Evolutionary conservation across 2,888 invertebrate genomes (phyloP).

Genomic region (Drosophila pseudotalamancana): DNA sequence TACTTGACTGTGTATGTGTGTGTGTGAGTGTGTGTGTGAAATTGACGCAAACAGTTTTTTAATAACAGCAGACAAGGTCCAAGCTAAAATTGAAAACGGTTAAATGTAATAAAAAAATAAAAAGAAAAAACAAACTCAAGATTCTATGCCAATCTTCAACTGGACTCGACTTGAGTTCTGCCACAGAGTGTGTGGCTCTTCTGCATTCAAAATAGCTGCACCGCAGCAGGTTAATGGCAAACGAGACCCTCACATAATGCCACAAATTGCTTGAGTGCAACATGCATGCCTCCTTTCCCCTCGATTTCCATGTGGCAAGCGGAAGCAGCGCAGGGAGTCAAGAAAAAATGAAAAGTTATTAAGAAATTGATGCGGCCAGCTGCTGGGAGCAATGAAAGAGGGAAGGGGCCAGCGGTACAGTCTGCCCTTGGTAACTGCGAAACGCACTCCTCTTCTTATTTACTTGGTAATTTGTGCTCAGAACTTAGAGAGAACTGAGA

Average conservation of each 20-base stretch:
- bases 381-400: background rate
- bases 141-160: conserved; percentile 20
- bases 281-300: background rate
- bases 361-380: conserved; percentile 68
- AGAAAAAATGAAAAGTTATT: conserved; percentile 67
- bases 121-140: conserved; percentile 8
- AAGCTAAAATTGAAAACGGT: conserved; percentile 51
- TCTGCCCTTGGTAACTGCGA: conserved; percentile 56
- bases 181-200: conserved; percentile 6
- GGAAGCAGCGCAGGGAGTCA: conserved; percentile 15
- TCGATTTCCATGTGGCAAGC: conserved; percentile 6
- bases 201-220: conserved; percentile 49
- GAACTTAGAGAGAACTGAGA: background rate
- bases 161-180: background rate
- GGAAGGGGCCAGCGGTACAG: background rate
- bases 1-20: conserved; percentile 33
- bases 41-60: conserved; percentile 53
- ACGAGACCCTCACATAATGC: conserved; percentile 80
- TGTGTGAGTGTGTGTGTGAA: conserved; percentile 39
- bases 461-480: conserved; percentile 56
- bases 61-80: conserved; percentile 32
- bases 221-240: conserved; percentile 79
- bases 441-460: conserved; percentile 54
- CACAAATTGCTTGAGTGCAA: conserved; percentile 67
- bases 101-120: conserved; percentile 49